These are phyloP conservation scores for Reinhardtius hippoglossoides DNA, from an alignment of 2,113 vertebrate species.

Conservation along the genomic window DNA sequence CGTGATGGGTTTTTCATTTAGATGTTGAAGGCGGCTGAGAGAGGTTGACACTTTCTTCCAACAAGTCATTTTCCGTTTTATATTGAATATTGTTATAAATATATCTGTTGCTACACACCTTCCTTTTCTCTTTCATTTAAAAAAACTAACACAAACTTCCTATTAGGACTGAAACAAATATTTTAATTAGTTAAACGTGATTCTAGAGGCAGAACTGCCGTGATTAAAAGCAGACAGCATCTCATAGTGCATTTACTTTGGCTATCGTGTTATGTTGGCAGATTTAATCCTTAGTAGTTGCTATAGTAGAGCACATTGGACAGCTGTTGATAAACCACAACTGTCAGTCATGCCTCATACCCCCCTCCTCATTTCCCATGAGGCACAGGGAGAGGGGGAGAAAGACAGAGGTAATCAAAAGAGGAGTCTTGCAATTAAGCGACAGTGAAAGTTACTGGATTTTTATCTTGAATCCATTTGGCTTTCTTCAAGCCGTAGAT, in stretches of 20 bases:
- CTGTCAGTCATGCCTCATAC: conserved; percentile 67
- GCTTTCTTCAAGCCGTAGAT: conserved; percentile 68
- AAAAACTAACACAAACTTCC: neutral
- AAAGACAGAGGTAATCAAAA: conserved; percentile 72
- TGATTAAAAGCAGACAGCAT: conserved; percentile 27
- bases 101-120: neutral
- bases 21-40: neutral
- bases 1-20: no score
- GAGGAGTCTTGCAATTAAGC: conserved; percentile 75
- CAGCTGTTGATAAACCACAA: conserved; percentile 69
- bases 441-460: conserved; percentile 69
- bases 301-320: conserved; percentile 29
- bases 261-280: conserved; percentile 44
- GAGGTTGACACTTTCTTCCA: neutral
- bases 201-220: conserved; percentile 39
- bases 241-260: conserved; percentile 34
- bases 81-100: neutral
- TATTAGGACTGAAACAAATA: neutral
- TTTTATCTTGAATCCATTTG: conserved; percentile 72
- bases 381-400: conserved; percentile 23
- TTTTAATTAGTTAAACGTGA: conserved; percentile 32
- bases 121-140: neutral
- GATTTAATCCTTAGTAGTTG: conserved; percentile 58
- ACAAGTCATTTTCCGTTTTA: neutral
- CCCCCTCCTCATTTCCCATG: conserved; percentile 37